Percentiles rank a stretch among this genome's conserved stretches.
phyloP scores from a whole-genome alignment of 2,888 invertebrate genomes.

The Dryobotodes eremita region DNA sequence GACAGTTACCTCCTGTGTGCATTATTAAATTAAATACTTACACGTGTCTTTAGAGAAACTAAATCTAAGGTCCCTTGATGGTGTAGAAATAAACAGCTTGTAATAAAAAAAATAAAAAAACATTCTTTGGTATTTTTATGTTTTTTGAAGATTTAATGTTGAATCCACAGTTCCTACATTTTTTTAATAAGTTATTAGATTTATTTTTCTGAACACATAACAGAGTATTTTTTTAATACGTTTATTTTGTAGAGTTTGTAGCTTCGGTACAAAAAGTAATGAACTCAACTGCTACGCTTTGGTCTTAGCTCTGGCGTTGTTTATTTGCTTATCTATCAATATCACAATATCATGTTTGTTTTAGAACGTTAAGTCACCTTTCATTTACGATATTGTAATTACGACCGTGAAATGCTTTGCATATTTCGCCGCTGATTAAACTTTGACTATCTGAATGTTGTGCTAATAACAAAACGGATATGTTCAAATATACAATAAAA shows the following conservation, averaged over 20 bases:
- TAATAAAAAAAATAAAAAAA: not conserved
- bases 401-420: conserved; percentile 48
- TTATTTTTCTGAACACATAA: not conserved
- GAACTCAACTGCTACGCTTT: not conserved
- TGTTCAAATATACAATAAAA: not conserved
- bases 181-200: not conserved
- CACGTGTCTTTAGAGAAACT: not conserved
- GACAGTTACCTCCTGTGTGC: conserved; percentile 20
- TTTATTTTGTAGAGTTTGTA: not conserved
- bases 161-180: not conserved
- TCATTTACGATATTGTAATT: conserved; percentile 39
- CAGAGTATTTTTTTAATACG: not conserved
- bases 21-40: not conserved
- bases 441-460: not conserved
- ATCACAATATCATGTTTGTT: conserved; percentile 18
- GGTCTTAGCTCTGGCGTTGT: not conserved
- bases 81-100: not conserved
- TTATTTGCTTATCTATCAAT: conserved; percentile 5
- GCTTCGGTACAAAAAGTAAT: not conserved
- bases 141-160: not conserved
- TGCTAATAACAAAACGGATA: not conserved
- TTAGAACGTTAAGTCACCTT: conserved; percentile 28
- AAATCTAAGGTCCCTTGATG: not conserved
- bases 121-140: not conserved
- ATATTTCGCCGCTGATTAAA: conserved; percentile 37